Percentiles rank a stretch among this genome's conserved stretches.
phyloP scores from a whole-genome alignment of 2,888 invertebrate genomes.

The Meandrusa payeni region DNA sequence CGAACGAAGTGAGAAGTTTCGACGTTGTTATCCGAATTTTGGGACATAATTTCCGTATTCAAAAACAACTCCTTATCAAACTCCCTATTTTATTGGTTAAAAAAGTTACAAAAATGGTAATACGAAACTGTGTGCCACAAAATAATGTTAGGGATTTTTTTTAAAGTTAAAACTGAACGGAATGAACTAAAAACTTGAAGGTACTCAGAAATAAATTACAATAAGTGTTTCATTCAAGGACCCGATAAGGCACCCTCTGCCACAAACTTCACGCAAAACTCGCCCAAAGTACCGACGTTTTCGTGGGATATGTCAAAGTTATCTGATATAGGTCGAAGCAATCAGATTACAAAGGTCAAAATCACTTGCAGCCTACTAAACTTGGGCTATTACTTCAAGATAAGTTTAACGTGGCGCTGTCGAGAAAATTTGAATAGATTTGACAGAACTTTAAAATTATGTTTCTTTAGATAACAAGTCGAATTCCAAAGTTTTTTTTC shows the following conservation, averaged over 20 bases:
- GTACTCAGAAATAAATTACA: constrained; percentile 66
- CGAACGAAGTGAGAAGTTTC: constrained; percentile 20
- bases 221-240: constrained; percentile 58
- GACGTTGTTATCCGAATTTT: constrained; percentile 12
- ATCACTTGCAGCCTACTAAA: constrained; percentile 58
- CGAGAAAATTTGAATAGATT: constrained; percentile 17
- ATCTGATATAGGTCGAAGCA: constrained; percentile 64
- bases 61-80: constrained; percentile 1
- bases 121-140: constrained; percentile 35
- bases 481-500: no score
- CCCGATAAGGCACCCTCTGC: constrained; percentile 60
- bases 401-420: constrained; percentile 36
- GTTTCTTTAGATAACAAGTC: constrained; percentile 2
- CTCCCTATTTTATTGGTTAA: constrained; percentile 7
- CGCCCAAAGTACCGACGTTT: constrained; percentile 42
- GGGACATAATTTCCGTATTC: constrained; percentile 14
- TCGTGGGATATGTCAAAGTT: constrained; percentile 63
- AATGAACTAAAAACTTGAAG: constrained; percentile 29
- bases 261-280: constrained; percentile 53
- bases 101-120: constrained; percentile 1
- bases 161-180: constrained; percentile 33
- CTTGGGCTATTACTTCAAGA: constrained; percentile 53
- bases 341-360: constrained; percentile 57
- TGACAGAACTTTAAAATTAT: constrained; percentile 23
- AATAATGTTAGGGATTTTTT: constrained; percentile 37